Base-by-base conservation (phyloP, 1,140 invertebrate species). In the Zaprionus gabonicus region DNA sequence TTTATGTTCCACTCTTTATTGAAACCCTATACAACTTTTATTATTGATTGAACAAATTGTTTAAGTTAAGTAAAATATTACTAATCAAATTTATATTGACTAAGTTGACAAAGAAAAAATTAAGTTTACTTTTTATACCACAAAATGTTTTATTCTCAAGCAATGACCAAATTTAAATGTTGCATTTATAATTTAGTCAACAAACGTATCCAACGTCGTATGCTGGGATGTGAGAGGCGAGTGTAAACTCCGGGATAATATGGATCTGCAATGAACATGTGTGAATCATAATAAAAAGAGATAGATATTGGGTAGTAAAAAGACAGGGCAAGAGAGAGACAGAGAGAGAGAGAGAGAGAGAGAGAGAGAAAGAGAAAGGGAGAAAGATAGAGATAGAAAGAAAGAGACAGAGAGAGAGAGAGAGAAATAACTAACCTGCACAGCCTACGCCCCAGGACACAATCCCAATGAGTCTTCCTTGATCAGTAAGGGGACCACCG, bases 401-500 rank as follows among this genome's bases (percentile, higher is more conserved):
- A 1, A 13, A 5, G 38, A 9, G 38, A 5, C 2, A 12, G 20
- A 13, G 1, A 5, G 46, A 1, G 20, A 51, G 20, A 51, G 3
- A 4, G 27, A 20, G 0, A 13, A 5, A 31, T 0, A 20, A 41
- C 4, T 31, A 15, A 76, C 73, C 73, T 2, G 93, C 95, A 76
- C 96, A 96, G 1, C 94, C 94, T 23, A 94, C 93, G 23, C 95
- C 96, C 94, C 95, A 96, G 25, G 95, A 95, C 0, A 95, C 94
- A 20, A 96, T 91, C 23, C 96, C 96, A 57, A 93, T 92, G 1
- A 94, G 73, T 1, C 59, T 78, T n/a, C 91, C 84, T 12, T 93
- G 59, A 4, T 72, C 51, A n/a, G 91, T 80, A 31, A 94, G 91
- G 28, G 94, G 93, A 9, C 94, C 94, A 28, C 94, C 94, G 25